These are phyloP conservation scores for Dendrolimus kikuchii DNA, from an alignment of 1,140 invertebrate genomes.

Conservation along the genomic window DNA sequence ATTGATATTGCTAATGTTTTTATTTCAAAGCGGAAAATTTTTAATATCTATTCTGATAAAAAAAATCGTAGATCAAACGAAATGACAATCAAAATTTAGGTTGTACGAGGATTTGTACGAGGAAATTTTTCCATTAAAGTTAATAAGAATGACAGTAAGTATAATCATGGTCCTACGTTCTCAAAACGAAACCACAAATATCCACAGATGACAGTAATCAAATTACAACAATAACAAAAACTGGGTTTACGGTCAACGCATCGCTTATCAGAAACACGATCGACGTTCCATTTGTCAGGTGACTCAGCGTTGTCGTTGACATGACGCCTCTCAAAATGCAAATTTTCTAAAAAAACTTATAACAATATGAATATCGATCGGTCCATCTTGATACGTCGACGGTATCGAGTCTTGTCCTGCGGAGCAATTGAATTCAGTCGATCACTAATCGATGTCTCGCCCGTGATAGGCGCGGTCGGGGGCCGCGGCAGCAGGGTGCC, in stretches of 20 bases:
- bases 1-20: too few relatives aligned
- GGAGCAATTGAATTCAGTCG: constrained; percentile 71
- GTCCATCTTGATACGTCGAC: constrained; percentile 57
- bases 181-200: constrained; percentile 27
- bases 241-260: constrained; percentile 66
- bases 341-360: constrained; percentile 61
- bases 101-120: too few relatives aligned
- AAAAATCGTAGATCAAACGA: too few relatives aligned
- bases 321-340: constrained; percentile 69
- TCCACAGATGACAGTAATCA: constrained; percentile 66
- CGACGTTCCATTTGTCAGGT: constrained; percentile 66
- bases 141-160: constrained; percentile 3
- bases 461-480: constrained; percentile 66
- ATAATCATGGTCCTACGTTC: constrained; percentile 24
- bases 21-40: too few relatives aligned
- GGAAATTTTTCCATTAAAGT: too few relatives aligned
- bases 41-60: too few relatives aligned
- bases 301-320: constrained; percentile 68
- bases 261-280: constrained; percentile 59
- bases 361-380: constrained; percentile 66
- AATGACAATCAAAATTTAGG: too few relatives aligned
- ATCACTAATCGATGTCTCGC: constrained; percentile 72
- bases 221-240: constrained; percentile 62
- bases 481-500: constrained; percentile 69
- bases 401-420: constrained; percentile 62